A percentile compares a stretch with the other conserved stretches of the same genome.
These are phyloP conservation scores for Mesodorylaimus sp. DNA, from an alignment of 2,888 invertebrate genomes.

Conservation along the genomic window DNA sequence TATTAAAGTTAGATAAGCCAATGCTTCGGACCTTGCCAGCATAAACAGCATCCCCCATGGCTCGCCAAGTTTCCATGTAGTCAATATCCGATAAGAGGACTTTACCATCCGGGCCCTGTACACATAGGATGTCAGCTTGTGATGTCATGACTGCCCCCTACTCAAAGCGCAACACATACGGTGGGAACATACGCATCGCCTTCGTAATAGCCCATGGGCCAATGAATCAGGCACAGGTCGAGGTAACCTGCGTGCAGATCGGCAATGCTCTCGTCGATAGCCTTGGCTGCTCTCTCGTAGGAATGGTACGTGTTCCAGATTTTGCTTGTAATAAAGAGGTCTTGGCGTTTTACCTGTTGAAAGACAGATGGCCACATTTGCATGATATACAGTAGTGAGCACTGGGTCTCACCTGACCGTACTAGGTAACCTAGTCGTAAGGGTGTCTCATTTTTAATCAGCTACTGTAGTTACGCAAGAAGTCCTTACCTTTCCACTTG, in stretches of 20 bases:
- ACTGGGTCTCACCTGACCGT: too few species aligned
- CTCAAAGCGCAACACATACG: too few species aligned
- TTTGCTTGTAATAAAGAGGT: slow-evolving; percentile 28
- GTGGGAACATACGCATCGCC: slow-evolving; percentile 37
- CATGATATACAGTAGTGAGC: too few species aligned
- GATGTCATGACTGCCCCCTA: too few species aligned
- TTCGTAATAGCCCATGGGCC: slow-evolving; percentile 18
- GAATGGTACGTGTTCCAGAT: slow-evolving; percentile 30
- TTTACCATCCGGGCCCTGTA: slow-evolving; percentile 5
- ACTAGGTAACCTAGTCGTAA: too few species aligned
- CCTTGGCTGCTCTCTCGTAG: slow-evolving; percentile 16
- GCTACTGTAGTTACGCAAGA: too few species aligned
- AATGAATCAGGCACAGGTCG: slow-evolving; percentile 27
- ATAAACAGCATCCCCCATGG: slow-evolving; percentile 20
- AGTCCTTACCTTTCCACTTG: slow-evolving; percentile 29
- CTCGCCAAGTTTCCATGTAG: slow-evolving; percentile 27
- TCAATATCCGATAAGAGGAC: slow-evolving; percentile 23
- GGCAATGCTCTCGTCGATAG: slow-evolving; percentile 14
- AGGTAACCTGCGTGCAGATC: slow-evolving; percentile 19
- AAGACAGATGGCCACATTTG: too few species aligned
- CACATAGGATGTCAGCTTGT: too few species aligned
- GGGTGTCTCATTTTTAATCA: too few species aligned
- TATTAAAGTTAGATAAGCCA: slow-evolving; percentile 8
- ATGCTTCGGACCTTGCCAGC: slow-evolving; percentile 12
- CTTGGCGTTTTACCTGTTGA: slow-evolving; percentile 18